A percentile compares a stretch with the other conserved stretches of the same genome.
These are phyloP conservation scores for Beroe ovata DNA, from an alignment of 37 sponge, comb jelly and placozoan species.

Conservation along the genomic window DNA sequence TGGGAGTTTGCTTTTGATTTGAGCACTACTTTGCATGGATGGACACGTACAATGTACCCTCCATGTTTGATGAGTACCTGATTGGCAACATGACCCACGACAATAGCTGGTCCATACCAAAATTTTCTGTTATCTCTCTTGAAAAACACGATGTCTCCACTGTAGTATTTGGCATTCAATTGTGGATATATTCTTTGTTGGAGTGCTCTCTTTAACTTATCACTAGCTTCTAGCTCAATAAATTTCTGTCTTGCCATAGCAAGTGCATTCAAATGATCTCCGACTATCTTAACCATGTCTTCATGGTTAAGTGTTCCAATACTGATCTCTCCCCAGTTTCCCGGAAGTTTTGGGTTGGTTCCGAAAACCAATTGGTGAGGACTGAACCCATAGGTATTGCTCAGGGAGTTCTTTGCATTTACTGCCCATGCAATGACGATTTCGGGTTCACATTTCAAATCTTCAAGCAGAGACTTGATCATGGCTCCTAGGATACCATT, in stretches of 20 bases:
- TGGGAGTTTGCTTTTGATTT: neutral
- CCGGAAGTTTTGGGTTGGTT: neutral
- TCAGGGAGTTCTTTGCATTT: constrained; percentile 49
- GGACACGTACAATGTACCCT: neutral
- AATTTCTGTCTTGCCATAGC: constrained; percentile 19
- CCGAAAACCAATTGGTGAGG: constrained; percentile 49
- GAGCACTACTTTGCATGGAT: constrained; percentile 32
- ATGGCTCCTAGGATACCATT: neutral
- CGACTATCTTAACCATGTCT: neutral
- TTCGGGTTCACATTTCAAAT: neutral
- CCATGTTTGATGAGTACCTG: constrained; percentile 39
- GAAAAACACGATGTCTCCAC: constrained; percentile 18
- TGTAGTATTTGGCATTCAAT: neutral
- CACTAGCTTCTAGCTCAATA: constrained; percentile 28
- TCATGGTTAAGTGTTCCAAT: neutral
- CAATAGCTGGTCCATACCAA: constrained; percentile 27
- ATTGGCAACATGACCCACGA: constrained; percentile 8
- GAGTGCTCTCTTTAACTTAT: constrained; percentile 21
- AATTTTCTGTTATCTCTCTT: constrained; percentile 14
- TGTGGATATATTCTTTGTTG: neutral
- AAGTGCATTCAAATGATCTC: constrained; percentile 17
- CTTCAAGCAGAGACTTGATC: neutral
- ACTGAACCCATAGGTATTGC: neutral
- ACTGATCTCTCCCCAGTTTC: neutral
- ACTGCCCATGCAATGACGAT: neutral